Evolutionary conservation across 2,113 vertebrate genomes (phyloP), one percentile per base, ranked within the genome.

Genomic region (Myrmophylax atrothorax): DNA sequence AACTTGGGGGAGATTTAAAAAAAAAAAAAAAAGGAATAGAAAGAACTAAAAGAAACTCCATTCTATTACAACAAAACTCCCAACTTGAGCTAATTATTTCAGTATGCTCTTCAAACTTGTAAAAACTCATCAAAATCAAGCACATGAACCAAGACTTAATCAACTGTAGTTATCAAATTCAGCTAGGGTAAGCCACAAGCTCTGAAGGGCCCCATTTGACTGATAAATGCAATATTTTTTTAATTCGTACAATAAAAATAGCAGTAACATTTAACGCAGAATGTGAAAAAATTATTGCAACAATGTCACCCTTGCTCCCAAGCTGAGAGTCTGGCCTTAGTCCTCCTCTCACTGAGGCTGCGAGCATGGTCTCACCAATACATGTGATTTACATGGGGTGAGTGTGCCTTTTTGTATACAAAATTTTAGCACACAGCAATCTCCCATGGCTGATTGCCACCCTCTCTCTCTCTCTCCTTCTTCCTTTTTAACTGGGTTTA

Each of bases 401-500:
- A 94, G 33, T 6, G 64, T 50, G 62, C 67, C n/a, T 72, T 89
- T 90, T 63, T 88, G 84, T 79, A 64, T 7, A 91, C 82, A 92
- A 52, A 94, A 95, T 76, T 91, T 93, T 64, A 84, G 64, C 92
- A 76, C 52, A 62, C 14, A 68, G 83, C 84, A 87, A 59, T 82
- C 68, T 78, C 44, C 72, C 49, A 88, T 82, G 62, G 72, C 84
- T 79, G 89, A 83, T 78, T 91, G 73, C 81, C 25, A 72, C 17
- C 17, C 64, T 93, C 50, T 31, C 84, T 93, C 50, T 31, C 84
- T 80, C 56, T 84, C 87, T 53, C 62, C 77, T 89, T 28, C 46
- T 70, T 75, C 35, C 67, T 93, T 95, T 95, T 66, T 92, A 84
- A 74, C 90, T 64, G 38, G 55, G 52, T 74, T 93, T 95, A n/a